A percentile compares a stretch with the other conserved stretches of the same genome.
These are phyloP conservation scores for Mastomys natalensis DNA, from an alignment of 2,113 vertebrate genomes.

Conservation along the genomic window DNA sequence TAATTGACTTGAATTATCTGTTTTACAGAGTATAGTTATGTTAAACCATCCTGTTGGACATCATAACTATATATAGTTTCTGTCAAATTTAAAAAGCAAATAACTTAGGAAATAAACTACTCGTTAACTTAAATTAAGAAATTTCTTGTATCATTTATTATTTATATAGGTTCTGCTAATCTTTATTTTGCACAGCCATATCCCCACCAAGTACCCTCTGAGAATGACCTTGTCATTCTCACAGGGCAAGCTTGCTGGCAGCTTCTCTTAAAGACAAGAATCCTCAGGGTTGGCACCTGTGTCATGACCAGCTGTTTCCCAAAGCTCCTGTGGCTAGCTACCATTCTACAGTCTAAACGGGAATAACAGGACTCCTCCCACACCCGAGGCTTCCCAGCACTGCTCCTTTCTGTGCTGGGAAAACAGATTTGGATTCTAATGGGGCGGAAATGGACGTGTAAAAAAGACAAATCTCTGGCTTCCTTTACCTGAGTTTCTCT, in stretches of 20 bases:
- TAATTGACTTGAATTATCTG: neutral
- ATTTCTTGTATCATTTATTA: constrained; percentile 2
- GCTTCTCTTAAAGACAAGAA: neutral
- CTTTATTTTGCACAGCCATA: neutral
- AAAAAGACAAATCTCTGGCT: constrained; percentile 7
- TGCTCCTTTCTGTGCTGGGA: constrained; percentile 48
- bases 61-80: neutral
- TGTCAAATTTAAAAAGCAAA: neutral
- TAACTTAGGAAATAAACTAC: neutral
- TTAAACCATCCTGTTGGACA: neutral
- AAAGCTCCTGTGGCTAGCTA: neutral
- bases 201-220: neutral
- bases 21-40: neutral
- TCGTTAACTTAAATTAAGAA: neutral
- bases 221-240: neutral
- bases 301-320: neutral
- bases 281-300: neutral
- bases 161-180: neutral
- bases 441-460: constrained; percentile 5
- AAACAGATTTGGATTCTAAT: constrained; percentile 39
- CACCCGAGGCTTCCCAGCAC: neutral
- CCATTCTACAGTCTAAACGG: neutral
- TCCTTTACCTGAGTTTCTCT: constrained; percentile 32
- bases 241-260: too few relatives aligned
- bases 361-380: neutral